Base-by-base conservation (phyloP, 2,888 invertebrate genomes). In the Spilarctia lutea region DNA sequence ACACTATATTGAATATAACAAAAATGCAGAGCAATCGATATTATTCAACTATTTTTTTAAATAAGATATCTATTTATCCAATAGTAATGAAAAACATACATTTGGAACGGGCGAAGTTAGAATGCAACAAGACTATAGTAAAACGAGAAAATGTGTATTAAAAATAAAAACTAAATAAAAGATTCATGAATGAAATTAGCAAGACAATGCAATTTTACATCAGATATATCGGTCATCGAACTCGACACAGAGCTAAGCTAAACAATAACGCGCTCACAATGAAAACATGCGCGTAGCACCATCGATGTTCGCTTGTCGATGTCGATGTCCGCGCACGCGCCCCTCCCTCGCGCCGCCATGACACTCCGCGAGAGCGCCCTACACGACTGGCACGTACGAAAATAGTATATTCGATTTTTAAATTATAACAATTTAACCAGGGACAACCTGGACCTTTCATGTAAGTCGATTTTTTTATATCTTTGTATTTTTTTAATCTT, bases 361-460 rank as follows among this genome's bases (percentile, higher is more conserved):
- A 86, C 90, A 89, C 82, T 86, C 65, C 78, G 84, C 82, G 85
- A 83, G 87, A 78, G 88, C 86, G 87, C 87, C 86, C 86, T 85
- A 81, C 85, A 82, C 85, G 86, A 78, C 83, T 83, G 88, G 83
- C 87, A 83, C 85, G 86, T 86, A 85, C 81, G 75, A 85, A 87
- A 88, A 87, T 87, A 88, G 83, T 86, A 84, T 80, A 75, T 78
- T 82, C 80, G 75, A 80, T 83, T 78, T 83, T 79, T 83, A 82
- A 74, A 78, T 80, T 79, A 79, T 42, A 79, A 73, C 77, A 73
- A 75, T 76, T 70, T 76, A 67, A 75, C 76, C 75, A 79, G 79
- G 78, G 79, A 75, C 72, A 68, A 35, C 65, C 78, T 74, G 77
- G 69, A 71, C 67, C 67, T 52, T 76, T 74, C 67, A 74, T 71